Conservation (phyloP, 2,113 vertebrate species). For the Albula goreensis region DNA sequence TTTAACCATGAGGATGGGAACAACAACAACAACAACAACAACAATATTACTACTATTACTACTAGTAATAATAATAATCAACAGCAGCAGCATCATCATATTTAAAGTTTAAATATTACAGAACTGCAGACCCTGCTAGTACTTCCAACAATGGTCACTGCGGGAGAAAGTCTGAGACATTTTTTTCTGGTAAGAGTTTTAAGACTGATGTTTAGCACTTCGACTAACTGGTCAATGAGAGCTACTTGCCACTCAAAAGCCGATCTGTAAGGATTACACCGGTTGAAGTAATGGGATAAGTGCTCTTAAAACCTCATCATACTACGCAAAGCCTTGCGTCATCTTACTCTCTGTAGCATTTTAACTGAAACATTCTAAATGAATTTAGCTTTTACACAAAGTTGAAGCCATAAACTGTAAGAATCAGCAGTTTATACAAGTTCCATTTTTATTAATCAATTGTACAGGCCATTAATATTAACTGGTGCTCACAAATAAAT, state of each 20-base stretch:
- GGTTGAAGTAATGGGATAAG: conserved; percentile 6
- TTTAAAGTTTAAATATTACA: too few species aligned
- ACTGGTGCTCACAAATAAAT: background rate
- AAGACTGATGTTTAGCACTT: background rate
- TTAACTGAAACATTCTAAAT: background rate
- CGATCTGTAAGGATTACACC: conserved; percentile 13
- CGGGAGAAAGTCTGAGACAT: background rate
- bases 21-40: too few species aligned
- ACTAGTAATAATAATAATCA: too few species aligned
- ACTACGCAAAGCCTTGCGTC: background rate
- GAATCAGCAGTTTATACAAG: too few species aligned
- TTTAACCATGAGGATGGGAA: too few species aligned
- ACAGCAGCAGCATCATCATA: too few species aligned
- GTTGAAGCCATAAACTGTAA: background rate
- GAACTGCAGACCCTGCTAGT: too few species aligned
- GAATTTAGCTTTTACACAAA: background rate
- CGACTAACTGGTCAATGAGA: background rate
- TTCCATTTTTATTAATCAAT: background rate
- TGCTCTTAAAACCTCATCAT: background rate
- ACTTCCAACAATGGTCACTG: background rate
- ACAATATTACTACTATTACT: too few species aligned
- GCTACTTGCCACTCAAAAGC: background rate
- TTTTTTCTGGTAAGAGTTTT: background rate
- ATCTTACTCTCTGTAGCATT: background rate
- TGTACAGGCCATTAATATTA: background rate